Evolutionary conservation across 1,140 invertebrate genomes (phyloP).

Genomic region (Diorhabda elongata): DNA sequence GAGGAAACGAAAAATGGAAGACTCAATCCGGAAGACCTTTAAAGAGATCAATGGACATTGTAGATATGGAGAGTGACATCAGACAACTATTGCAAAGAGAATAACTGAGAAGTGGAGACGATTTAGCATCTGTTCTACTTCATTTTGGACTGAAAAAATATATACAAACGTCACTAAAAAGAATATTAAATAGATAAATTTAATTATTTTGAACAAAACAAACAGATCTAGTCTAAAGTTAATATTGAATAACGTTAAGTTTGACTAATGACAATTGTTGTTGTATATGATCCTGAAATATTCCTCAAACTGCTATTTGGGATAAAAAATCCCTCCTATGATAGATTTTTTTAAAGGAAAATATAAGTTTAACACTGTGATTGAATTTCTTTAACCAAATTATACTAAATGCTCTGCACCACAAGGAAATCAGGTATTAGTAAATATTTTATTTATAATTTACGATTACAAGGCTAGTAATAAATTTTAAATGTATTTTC

Average conservation of each 20-base stretch:
- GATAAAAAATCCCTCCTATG: not conserved
- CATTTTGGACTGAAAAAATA: no score
- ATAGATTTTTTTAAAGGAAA: not conserved
- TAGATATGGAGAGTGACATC: no score
- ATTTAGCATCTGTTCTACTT: no score
- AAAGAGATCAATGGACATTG: no score
- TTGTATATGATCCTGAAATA: no score
- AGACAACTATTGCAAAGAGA: no score
- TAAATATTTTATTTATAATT: slow-evolving; percentile 19
- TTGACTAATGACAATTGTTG: not conserved
- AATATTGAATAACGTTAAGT: not conserved
- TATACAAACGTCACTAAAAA: no score
- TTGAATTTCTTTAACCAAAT: not conserved
- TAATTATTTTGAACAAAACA: not conserved
- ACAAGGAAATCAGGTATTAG: not conserved
- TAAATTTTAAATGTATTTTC: slow-evolving; percentile 23
- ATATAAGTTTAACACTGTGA: not conserved
- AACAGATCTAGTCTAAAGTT: slow-evolving; percentile 5
- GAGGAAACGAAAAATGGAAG: no score
- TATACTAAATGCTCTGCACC: slow-evolving; percentile 3
- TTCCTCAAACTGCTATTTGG: not conserved
- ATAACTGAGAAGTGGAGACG: no score
- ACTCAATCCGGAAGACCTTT: no score
- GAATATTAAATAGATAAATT: no score
- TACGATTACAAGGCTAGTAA: slow-evolving; percentile 26